Evolutionary conservation across 2,888 invertebrate species (phyloP).

Genomic region (Agriopis aurantiaria): DNA sequence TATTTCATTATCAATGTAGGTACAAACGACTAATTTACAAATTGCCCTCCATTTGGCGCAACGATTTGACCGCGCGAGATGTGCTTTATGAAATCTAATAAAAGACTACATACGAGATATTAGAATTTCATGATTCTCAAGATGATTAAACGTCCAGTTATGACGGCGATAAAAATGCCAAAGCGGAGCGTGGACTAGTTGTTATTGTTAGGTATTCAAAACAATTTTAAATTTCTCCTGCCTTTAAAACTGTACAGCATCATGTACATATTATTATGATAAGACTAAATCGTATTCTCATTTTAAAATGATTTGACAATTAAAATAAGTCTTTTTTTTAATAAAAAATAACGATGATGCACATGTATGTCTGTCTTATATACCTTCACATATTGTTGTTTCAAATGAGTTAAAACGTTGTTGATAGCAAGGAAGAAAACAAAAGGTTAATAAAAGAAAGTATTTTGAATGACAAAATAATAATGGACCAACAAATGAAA

Average conservation of each 20-base stretch:
- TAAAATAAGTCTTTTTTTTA: neutral
- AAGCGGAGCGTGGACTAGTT: slow-evolving; percentile 40
- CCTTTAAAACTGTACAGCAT: slow-evolving; percentile 25
- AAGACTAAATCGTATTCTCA: neutral
- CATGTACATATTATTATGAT: neutral
- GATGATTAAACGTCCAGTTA: slow-evolving; percentile 50
- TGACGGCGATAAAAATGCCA: slow-evolving; percentile 45
- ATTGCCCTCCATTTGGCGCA: slow-evolving; percentile 14
- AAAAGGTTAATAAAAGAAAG: too few species aligned
- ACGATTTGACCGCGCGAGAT: slow-evolving; percentile 12
- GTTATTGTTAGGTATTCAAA: slow-evolving; percentile 44
- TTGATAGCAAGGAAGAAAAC: too few species aligned
- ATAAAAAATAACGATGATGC: too few species aligned
- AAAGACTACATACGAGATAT: slow-evolving; percentile 47
- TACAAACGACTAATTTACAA: neutral
- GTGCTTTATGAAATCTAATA: slow-evolving; percentile 44
- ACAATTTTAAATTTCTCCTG: slow-evolving; percentile 39
- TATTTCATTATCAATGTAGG: neutral
- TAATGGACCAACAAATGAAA: too few species aligned
- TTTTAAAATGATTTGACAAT: neutral
- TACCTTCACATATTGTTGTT: too few species aligned
- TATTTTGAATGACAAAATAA: too few species aligned
- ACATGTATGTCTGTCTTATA: too few species aligned
- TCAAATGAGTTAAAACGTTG: too few species aligned
- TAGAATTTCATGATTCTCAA: slow-evolving; percentile 48